Base-by-base conservation (phyloP, 2,888 invertebrate species). In the Ametastegia equiseti region DNA sequence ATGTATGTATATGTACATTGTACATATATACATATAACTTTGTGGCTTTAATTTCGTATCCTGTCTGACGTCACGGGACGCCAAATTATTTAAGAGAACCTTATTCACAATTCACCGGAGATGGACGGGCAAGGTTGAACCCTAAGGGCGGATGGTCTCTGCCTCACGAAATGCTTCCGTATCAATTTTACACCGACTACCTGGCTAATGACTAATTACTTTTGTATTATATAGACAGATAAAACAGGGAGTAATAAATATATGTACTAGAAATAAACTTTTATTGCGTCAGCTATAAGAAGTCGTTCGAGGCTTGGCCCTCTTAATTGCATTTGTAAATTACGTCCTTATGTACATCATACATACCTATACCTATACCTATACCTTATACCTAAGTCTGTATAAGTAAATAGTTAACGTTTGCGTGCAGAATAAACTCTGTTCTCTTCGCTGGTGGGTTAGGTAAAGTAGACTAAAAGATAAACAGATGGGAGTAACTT, bases 31-130 rank as follows among this genome's bases (percentile, higher is more conserved):
- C n/a, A n/a, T 30, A 19, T 50, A 54, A 47, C 27, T 45, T 11
- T 47, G 47, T 45, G 71, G 73, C 50, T 73, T 27, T 50, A 73
- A 73, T 73, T 73, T 54, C 50, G 13, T 73, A 50, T 73, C 73
- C 73, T 36, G 50, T 33, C 50, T 33, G 36, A 73, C 73, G 47
- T 73, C 73, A 50, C 30, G 50, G 50, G 50, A 54, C 73, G 73
- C 30, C 15, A 73, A 50, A 73, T 73, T 73, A 73, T 73, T 73
- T 50, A 50, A 50, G 50, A 45, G 45, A 45, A 69, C 69, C 69
- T 45, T 69, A 36, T 69, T 69, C 69, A 39, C 45, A 42, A 69
- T 69, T 69, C 69, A 69, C 69, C 42, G 69, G 69, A 69, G 69
- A 69, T 27, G 69, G 69, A 69, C 23, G 45, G 69, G 27, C 13